Percentiles rank a stretch among this genome's conserved stretches.
phyloP scores from a whole-genome alignment of 2,113 vertebrate genomes.

The Phyllopteryx taeniolatus region DNA sequence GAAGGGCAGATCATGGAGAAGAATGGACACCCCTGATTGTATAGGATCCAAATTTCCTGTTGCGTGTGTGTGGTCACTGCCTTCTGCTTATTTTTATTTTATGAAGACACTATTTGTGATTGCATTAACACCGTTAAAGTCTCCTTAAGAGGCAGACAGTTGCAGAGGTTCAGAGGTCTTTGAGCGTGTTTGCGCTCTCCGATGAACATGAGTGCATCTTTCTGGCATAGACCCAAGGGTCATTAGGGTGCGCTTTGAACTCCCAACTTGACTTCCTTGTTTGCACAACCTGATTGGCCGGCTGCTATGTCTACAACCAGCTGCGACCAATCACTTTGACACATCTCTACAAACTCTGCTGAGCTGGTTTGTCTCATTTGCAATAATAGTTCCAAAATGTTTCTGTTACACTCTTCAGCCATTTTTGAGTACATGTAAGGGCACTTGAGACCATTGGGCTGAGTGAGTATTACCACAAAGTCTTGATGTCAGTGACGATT shows the following conservation, averaged over 20 bases:
- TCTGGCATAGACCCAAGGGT: slow-evolving; percentile 61
- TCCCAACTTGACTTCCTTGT: slow-evolving; percentile 54
- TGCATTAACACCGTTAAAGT: slow-evolving; percentile 4
- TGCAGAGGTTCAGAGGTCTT: slow-evolving; percentile 7
- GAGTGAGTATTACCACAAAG: not conserved
- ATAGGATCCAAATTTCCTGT: slow-evolving; percentile 78
- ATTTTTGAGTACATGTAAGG: not conserved
- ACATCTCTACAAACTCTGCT: slow-evolving; percentile 48
- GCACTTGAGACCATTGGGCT: not conserved
- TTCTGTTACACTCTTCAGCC: not conserved
- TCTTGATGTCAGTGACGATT: not conserved
- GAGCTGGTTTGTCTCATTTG: slow-evolving; percentile 27
- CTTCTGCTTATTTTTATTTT: slow-evolving; percentile 70
- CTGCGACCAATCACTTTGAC: slow-evolving; percentile 72
- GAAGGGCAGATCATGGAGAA: slow-evolving; percentile 71
- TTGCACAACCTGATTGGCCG: slow-evolving; percentile 72
- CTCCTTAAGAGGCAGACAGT: slow-evolving; percentile 16
- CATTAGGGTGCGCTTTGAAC: slow-evolving; percentile 68
- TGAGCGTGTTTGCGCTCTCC: not conserved
- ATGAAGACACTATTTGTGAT: slow-evolving; percentile 48
- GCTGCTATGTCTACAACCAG: slow-evolving; percentile 67
- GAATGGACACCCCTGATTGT: slow-evolving; percentile 74
- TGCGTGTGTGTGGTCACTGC: slow-evolving; percentile 70
- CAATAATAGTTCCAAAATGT: not conserved
- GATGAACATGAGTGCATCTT: slow-evolving; percentile 61